Base-by-base conservation (phyloP, 2,113 vertebrate species). In the Oreochromis niloticus region DNA sequence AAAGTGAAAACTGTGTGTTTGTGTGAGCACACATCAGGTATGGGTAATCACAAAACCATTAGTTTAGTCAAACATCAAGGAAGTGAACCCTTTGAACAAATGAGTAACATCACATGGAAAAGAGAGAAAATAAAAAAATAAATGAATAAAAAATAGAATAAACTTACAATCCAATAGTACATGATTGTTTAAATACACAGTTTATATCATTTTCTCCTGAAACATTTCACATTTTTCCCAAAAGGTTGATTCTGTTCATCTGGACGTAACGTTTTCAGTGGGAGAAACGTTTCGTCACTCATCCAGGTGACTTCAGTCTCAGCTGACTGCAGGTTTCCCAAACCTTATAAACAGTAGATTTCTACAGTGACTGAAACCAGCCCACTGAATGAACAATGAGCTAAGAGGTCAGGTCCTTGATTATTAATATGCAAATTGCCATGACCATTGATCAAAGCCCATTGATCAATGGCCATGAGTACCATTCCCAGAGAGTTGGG, bases 201-300 rank as follows among this genome's bases (percentile, higher is more conserved):
- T 12, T 46, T 75, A 46, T 75, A 48, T 11, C 11, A 30, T 48
- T 48, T 75, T 48, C 43, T 48, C 24, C 6, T 48, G 24, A 75
- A 46, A 75, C 68, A 16, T 27, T 73, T 73, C 22, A 71, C 13
- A 71, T 43, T 43, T 43, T 73, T 6, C 39, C 22, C 7, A 61
- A 61, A 61, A 61, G 27, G 1, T 61, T 32, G 57, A 19, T 61
- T 61, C 57, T 61, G 16, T 17, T 17, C 57, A 61, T 61, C 57
- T 61, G 0, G 27, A 61, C 0, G 9, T 34, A 19, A 30, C 0
- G 30, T 63, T 2, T 63, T 63, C 30, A 63, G 30, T 34, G 59
- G 59, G 59, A 63, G 59, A 63, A 63, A 3, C 0, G 3, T 63
- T 34, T 63, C 1, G 9, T 63, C 30, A 63, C 0, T 63, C 30